These are phyloP conservation scores for Andricus grossulariae DNA, from an alignment of 1,140 invertebrate genomes.

Conservation along the genomic window DNA sequence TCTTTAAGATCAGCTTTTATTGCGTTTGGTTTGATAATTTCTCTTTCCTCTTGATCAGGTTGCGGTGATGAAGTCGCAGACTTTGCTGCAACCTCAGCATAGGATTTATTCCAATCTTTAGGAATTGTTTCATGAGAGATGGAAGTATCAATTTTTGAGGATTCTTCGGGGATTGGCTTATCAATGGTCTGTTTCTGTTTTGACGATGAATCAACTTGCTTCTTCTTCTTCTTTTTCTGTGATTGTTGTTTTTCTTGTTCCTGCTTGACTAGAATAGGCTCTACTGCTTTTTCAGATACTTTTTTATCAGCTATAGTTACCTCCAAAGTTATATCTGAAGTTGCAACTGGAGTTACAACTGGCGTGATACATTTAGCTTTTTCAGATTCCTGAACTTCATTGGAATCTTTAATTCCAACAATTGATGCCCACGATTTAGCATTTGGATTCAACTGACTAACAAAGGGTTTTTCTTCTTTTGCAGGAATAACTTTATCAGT, in stretches of 20 bases:
- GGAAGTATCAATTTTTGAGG: slow-evolving; percentile 17
- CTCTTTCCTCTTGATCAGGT: slow-evolving; percentile 40
- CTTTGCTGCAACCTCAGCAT: slow-evolving; percentile 78
- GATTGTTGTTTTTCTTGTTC: slow-evolving; percentile 6
- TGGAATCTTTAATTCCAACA: slow-evolving; percentile 42
- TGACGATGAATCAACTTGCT: background rate
- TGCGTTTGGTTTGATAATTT: slow-evolving; percentile 43
- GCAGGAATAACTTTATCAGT: background rate
- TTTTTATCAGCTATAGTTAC: background rate
- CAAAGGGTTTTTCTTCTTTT: slow-evolving; percentile 18
- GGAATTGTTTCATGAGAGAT: slow-evolving; percentile 34
- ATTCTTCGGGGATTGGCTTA: slow-evolving; percentile 23
- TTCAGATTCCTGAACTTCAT: background rate
- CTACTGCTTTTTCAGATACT: background rate
- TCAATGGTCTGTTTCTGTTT: slow-evolving; percentile 34
- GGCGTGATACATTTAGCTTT: background rate
- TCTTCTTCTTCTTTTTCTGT: slow-evolving; percentile 24
- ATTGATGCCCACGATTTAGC: slow-evolving; percentile 57
- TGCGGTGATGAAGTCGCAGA: slow-evolving; percentile 53
- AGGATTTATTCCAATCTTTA: slow-evolving; percentile 76
- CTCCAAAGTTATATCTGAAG: background rate
- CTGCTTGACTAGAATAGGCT: background rate
- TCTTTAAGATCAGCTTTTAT: slow-evolving; percentile 13
- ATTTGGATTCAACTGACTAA: slow-evolving; percentile 38
- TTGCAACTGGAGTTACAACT: background rate